Conservation (phyloP, 2,113 vertebrate genomes). For the Corythornis madagascariensis region DNA sequence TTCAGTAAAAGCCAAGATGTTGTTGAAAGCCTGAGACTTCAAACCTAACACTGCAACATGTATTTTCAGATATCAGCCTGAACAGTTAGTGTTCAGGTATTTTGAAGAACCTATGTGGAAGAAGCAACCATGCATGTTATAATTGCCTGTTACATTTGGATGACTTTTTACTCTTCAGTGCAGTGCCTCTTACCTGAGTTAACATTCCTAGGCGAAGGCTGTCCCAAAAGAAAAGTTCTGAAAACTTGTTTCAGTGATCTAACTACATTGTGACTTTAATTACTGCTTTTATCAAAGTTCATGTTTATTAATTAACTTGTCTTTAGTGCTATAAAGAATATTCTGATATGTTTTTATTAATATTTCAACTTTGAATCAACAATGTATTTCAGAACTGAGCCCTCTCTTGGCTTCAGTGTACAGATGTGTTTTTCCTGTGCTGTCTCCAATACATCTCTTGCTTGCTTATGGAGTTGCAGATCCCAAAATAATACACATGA, state of each 20-base stretch:
- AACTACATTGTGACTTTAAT: background rate
- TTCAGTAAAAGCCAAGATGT: background rate
- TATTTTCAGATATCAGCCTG: background rate
- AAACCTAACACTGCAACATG: background rate
- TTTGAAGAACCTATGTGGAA: background rate
- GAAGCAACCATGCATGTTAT: background rate
- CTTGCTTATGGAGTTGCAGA: background rate
- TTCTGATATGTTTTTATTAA: background rate
- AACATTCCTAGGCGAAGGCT: background rate
- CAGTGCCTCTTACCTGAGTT: background rate
- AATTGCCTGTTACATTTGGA: background rate
- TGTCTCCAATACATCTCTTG: fast-evolving
- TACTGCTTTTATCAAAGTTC: background rate
- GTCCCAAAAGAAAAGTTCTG: background rate
- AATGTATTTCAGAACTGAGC: background rate
- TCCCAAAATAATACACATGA: background rate
- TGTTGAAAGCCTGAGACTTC: background rate
- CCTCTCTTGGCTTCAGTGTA: background rate
- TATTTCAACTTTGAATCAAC: background rate
- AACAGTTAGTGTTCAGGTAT: background rate
- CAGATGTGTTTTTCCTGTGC: background rate
- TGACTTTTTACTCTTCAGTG: background rate
- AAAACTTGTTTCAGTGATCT: background rate
- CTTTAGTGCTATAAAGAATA: background rate
- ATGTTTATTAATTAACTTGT: background rate